These are phyloP conservation scores for Rhinogobio ventralis DNA, from an alignment of 2,797 vertebrate species.

Conservation along the genomic window DNA sequence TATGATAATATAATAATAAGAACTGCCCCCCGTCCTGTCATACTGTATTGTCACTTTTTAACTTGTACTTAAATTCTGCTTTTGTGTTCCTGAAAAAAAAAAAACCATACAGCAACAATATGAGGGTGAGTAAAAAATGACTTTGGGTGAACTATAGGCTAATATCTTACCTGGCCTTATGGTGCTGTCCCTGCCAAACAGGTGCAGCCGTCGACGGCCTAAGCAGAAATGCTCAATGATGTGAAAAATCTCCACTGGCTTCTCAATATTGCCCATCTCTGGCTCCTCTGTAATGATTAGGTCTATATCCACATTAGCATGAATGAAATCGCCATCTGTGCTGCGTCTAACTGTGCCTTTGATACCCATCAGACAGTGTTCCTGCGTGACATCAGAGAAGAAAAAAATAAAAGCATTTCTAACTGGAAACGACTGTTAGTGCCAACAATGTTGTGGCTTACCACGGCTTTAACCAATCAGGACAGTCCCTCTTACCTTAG, in stretches of 20 bases:
- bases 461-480: background rate
- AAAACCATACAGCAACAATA: no score
- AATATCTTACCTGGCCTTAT: slow-evolving; percentile 88
- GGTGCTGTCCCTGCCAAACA: slow-evolving; percentile 96
- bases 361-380: slow-evolving; percentile 99
- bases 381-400: slow-evolving; percentile 71
- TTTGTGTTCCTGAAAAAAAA: background rate
- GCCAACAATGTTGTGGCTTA: background rate
- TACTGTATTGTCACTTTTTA: background rate
- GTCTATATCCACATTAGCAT: slow-evolving; percentile 98
- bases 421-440: background rate
- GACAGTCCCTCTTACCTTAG: slow-evolving; percentile 83
- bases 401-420: background rate
- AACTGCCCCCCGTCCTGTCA: background rate
- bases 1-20: no score
- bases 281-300: slow-evolving; percentile 98
- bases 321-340: slow-evolving; percentile 96
- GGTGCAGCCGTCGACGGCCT: slow-evolving; percentile 90
- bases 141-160: background rate
- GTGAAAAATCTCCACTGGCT: slow-evolving; percentile 98
- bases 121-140: background rate
- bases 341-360: slow-evolving; percentile 95
- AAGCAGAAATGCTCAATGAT: slow-evolving; percentile 99
- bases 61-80: background rate
- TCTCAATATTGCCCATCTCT: slow-evolving; percentile 97